Conservation (phyloP, 2,113 vertebrate species). For the Campylomormyrus numenius region DNA sequence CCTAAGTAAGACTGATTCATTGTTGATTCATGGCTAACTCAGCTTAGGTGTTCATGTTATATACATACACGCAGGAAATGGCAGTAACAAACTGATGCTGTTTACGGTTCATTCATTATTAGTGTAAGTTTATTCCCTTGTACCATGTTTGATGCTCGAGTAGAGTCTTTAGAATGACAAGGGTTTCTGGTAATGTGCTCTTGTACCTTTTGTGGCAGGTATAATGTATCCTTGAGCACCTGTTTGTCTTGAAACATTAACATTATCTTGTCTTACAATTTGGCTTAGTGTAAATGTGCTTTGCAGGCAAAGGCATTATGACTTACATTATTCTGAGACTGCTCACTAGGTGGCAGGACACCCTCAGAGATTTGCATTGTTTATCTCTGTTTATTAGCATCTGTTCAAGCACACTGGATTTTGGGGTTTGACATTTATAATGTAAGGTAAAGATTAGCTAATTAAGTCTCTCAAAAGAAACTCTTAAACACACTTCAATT, state of each 20-base stretch:
- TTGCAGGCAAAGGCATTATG: background rate
- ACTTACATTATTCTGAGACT: slow-evolving; percentile 10
- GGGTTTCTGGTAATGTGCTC: background rate
- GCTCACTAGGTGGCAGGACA: slow-evolving; percentile 53
- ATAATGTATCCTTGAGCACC: background rate
- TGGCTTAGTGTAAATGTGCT: background rate
- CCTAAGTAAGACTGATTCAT: slow-evolving; percentile 11
- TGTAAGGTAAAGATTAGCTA: slow-evolving; percentile 35
- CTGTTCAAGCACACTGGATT: slow-evolving; percentile 19
- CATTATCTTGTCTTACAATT: background rate
- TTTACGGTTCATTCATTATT: slow-evolving; percentile 60
- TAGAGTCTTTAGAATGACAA: background rate
- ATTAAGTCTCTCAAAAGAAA: slow-evolving; percentile 35
- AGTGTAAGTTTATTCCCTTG: slow-evolving; percentile 31
- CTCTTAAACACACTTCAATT: slow-evolving; percentile 32
- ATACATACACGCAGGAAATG: slow-evolving; percentile 41
- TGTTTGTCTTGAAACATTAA: background rate
- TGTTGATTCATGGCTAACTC: slow-evolving; percentile 35
- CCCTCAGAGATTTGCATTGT: slow-evolving; percentile 30
- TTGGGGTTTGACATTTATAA: slow-evolving; percentile 24
- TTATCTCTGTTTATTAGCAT: slow-evolving; percentile 16
- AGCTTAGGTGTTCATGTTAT: slow-evolving; percentile 41
- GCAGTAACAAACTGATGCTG: slow-evolving; percentile 53
- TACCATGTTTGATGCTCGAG: slow-evolving; percentile 27
- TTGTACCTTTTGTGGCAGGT: background rate